A percentile compares a stretch with the other conserved stretches of the same genome.
Conservation (phyloP, 2,888 invertebrate genomes). For the Drosophila aldrichi region DNA sequence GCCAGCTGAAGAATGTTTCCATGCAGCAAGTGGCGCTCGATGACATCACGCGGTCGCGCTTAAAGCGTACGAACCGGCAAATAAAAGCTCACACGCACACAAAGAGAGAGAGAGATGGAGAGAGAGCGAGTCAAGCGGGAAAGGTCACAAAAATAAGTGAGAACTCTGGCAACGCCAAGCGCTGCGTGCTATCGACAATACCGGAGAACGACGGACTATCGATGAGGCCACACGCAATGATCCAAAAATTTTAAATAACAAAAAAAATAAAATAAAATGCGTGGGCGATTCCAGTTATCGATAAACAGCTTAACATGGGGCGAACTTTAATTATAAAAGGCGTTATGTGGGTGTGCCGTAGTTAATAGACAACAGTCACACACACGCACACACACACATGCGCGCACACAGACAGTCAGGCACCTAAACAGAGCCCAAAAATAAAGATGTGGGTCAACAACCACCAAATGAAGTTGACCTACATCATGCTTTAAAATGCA, state of each 20-base stretch:
- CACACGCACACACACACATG: slow-evolving; percentile 18
- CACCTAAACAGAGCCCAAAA: slow-evolving; percentile 49
- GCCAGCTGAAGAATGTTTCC: slow-evolving; percentile 48
- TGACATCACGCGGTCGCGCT: slow-evolving; percentile 64
- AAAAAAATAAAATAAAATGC: background rate
- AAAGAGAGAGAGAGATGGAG: slow-evolving; percentile 2
- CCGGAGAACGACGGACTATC: slow-evolving; percentile 15
- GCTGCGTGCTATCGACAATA: slow-evolving; percentile 24
- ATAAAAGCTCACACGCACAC: slow-evolving; percentile 56
- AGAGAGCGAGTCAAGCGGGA: slow-evolving; percentile 3
- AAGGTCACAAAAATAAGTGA: slow-evolving; percentile 47
- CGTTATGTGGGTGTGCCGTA: slow-evolving; percentile 50
- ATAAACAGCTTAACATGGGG: slow-evolving; percentile 32
- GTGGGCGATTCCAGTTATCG: slow-evolving; percentile 36
- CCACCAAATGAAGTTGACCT: slow-evolving; percentile 79
- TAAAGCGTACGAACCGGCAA: slow-evolving; percentile 56
- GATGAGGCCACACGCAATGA: slow-evolving; percentile 19
- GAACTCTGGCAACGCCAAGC: slow-evolving; percentile 5
- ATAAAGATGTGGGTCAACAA: slow-evolving; percentile 75
- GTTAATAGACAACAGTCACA: slow-evolving; percentile 30
- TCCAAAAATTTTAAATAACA: background rate
- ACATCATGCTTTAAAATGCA: slow-evolving; percentile 73
- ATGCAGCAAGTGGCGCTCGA: slow-evolving; percentile 63
- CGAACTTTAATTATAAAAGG: slow-evolving; percentile 22
- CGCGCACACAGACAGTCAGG: slow-evolving; percentile 26